These are phyloP conservation scores for Dione juno DNA, from an alignment of 2,888 invertebrate genomes.

Conservation along the genomic window DNA sequence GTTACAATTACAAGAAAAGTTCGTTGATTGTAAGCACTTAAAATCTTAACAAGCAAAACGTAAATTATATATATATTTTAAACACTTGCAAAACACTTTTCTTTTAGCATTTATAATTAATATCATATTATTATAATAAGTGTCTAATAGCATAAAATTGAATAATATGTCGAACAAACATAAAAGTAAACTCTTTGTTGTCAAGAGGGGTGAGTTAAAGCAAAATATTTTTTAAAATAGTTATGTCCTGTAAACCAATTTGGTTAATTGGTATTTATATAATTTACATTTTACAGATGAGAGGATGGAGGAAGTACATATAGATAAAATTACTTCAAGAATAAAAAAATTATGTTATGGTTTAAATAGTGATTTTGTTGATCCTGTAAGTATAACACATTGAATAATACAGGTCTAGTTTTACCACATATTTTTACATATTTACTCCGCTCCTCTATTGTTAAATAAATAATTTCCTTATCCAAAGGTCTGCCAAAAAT, in stretches of 20 bases:
- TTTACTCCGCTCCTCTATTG: too few species aligned
- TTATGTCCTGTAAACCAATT: neutral
- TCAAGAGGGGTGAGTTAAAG: conserved; percentile 74
- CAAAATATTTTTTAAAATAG: neutral
- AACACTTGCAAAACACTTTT: too few species aligned
- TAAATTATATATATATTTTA: too few species aligned
- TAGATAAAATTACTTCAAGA: conserved; percentile 98
- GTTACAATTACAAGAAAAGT: neutral
- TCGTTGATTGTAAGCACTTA: too few species aligned
- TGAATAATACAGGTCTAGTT: too few species aligned
- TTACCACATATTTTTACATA: too few species aligned
- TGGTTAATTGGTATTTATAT: neutral
- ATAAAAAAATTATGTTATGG: conserved; percentile 98
- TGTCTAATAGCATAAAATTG: neutral
- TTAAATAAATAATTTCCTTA: too few species aligned
- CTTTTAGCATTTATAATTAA: neutral
- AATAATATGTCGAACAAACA: conserved; percentile 63
- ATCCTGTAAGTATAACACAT: conserved; percentile 89
- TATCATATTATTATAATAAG: neutral
- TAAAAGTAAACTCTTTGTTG: conserved; percentile 75
- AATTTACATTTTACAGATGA: conserved; percentile 86
- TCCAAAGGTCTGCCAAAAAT: too few species aligned
- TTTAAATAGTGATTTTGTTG: conserved; percentile 97
- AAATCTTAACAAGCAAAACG: too few species aligned
- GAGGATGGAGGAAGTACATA: conserved; percentile 94